Conservation (phyloP, 2,888 invertebrate genomes). For the Trissoscelio sp. region DNA sequence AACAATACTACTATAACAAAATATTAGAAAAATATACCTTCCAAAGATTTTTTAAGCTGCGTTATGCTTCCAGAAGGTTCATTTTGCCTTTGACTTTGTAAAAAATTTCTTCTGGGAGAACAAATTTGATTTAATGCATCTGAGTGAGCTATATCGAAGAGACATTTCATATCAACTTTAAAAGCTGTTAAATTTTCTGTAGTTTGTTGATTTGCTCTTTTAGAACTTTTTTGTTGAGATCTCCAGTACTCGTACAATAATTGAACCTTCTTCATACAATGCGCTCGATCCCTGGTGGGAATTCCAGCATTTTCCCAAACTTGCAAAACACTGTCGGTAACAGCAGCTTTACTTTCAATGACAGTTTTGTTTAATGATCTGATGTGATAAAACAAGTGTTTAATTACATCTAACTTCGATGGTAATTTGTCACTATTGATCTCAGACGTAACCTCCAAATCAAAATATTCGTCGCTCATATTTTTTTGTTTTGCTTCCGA, state of each 20-base stretch:
- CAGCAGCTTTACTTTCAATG: slow-evolving; percentile 22
- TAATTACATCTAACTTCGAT: slow-evolving; percentile 13
- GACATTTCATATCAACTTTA: slow-evolving; percentile 11
- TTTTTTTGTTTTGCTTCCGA: slow-evolving; percentile 16
- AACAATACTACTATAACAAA: slow-evolving; percentile 3
- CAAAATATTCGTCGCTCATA: slow-evolving; percentile 28
- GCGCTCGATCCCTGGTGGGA: slow-evolving; percentile 16
- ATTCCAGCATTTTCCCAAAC: slow-evolving; percentile 32
- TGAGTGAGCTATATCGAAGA: slow-evolving; percentile 25
- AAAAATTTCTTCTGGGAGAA: slow-evolving; percentile 13
- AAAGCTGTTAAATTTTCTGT: slow-evolving; percentile 1
- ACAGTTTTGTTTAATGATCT: slow-evolving; percentile 29
- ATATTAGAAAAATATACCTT: slow-evolving; percentile 21
- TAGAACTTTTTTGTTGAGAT: slow-evolving; percentile 26
- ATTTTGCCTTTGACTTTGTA: slow-evolving; percentile 27
- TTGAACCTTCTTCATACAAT: slow-evolving; percentile 14
- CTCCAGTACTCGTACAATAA: slow-evolving; percentile 16
- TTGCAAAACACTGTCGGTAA: slow-evolving; percentile 31
- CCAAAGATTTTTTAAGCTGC: slow-evolving; percentile 23
- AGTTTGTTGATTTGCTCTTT: slow-evolving; percentile 14
- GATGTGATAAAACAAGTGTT: slow-evolving; percentile 21
- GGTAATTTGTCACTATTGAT: slow-evolving; percentile 23
- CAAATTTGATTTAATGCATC: slow-evolving; percentile 9
- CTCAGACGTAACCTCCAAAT: slow-evolving; percentile 17
- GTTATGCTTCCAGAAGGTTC: slow-evolving; percentile 26